phyloP scores from a whole-genome alignment of 2,113 vertebrate genomes.

The Empidonax alnorum region DNA sequence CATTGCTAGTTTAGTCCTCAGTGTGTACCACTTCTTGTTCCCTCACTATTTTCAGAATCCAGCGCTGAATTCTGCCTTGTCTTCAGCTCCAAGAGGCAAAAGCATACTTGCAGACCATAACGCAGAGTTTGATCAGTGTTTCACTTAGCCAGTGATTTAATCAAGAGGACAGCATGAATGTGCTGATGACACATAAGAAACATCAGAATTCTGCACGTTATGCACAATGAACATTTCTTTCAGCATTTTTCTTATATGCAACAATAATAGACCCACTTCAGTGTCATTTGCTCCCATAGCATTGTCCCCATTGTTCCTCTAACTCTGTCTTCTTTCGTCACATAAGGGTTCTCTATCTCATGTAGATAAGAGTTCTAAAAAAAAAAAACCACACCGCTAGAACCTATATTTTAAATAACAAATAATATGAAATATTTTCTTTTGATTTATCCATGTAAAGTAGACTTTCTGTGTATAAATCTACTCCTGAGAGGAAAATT shows the following conservation, averaged over 20 bases:
- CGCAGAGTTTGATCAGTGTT: background rate
- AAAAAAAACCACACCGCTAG: background rate
- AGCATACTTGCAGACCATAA: background rate
- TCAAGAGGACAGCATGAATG: background rate
- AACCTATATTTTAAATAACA: background rate
- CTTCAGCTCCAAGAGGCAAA: background rate
- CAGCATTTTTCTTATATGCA: background rate
- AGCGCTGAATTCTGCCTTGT: background rate
- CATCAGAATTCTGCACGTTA: background rate
- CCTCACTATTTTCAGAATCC: background rate
- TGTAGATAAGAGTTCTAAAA: background rate
- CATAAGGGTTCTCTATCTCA: background rate
- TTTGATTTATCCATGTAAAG: background rate
- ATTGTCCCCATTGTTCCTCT: background rate
- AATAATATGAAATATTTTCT: background rate
- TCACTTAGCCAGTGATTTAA: background rate
- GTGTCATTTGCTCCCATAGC: background rate
- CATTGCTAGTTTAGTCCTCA: background rate
- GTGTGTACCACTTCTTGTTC: background rate
- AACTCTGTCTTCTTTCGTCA: background rate
- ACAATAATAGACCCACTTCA: background rate
- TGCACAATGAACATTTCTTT: background rate
- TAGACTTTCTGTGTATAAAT: background rate
- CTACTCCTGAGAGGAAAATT: background rate
- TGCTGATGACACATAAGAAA: background rate